Evolutionary conservation across 2,113 vertebrate genomes (phyloP).

Genomic region (Aleadryas rufinucha): DNA sequence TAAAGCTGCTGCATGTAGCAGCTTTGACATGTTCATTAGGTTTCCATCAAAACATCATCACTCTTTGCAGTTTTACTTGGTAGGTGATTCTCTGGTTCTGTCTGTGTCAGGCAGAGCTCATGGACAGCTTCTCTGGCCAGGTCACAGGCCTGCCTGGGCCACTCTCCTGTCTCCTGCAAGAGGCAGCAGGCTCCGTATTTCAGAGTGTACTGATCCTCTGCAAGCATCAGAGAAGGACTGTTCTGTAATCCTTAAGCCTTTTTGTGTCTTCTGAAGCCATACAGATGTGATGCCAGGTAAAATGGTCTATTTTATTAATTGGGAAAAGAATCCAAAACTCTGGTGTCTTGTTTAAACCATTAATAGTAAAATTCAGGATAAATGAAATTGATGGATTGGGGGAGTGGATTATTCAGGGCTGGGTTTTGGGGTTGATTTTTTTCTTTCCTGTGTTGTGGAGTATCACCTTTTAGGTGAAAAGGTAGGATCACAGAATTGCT

Average conservation of each 20-base stretch:
- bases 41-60: slow-evolving; percentile 50
- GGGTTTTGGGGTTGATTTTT: background rate
- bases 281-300: background rate
- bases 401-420: background rate
- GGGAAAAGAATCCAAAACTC: background rate
- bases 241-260: background rate
- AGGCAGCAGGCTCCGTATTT: background rate
- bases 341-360: background rate
- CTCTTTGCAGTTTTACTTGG: background rate
- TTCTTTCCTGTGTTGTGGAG: background rate
- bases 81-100: background rate
- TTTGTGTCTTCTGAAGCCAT: background rate
- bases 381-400: background rate
- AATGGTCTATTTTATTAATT: background rate
- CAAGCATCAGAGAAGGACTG: background rate
- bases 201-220: background rate
- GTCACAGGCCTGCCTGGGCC: background rate
- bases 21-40: background rate
- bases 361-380: background rate
- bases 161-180: background rate
- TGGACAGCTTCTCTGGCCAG: too few relatives aligned
- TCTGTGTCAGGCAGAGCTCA: background rate
- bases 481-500: background rate
- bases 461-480: background rate
- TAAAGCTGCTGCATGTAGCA: background rate